Base-by-base conservation (phyloP, 2,113 vertebrate species). In the Megaceryle torquata region DNA sequence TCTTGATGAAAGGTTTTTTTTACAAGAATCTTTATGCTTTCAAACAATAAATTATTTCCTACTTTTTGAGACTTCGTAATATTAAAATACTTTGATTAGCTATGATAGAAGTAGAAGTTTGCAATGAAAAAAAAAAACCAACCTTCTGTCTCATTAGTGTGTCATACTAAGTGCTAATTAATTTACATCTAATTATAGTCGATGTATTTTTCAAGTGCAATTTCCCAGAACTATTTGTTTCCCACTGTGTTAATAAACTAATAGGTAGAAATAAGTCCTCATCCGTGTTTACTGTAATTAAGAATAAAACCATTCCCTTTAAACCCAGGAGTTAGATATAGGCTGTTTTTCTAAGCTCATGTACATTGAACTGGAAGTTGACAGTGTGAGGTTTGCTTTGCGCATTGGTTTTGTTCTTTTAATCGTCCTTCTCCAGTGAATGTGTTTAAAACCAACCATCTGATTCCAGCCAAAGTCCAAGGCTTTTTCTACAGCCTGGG, bases 31-130 rank as follows among this genome's bases (percentile, higher is more conserved):
- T 97, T 97, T 97, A 89, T 97, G 97, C 97, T 98, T 98, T 98
- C 97, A 98, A 97, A 97, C 91, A 95, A 96, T 86, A 96, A 96
- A 91, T 94, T 82, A 92, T 98, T 98, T 98, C 98, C 97, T 98
- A 97, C 97, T 98, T 97, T 96, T 96, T 95, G 96, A 98, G 91
- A 96, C 96, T 97, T 96, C 96, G 90, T 96, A 95, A 97, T 91
- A 94, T 96, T 96, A 93, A 91, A 97, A 96, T 96, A 95, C 79
- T 91, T 97, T 64, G 91, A 97, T 94, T 97, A 85, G 95, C 82
- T 97, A 93, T 92, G 93, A 95, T 86, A 97, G 96, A 89, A 29
- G 96, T 95, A 98, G 96, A 97, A 94, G 95, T 95, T 91, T 93
- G 89, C 97, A 96, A 96, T 86, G 77, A 96, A 97, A 90, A 95